Conservation (phyloP, 2,888 invertebrate genomes). For the Aleiodes alternator region DNA sequence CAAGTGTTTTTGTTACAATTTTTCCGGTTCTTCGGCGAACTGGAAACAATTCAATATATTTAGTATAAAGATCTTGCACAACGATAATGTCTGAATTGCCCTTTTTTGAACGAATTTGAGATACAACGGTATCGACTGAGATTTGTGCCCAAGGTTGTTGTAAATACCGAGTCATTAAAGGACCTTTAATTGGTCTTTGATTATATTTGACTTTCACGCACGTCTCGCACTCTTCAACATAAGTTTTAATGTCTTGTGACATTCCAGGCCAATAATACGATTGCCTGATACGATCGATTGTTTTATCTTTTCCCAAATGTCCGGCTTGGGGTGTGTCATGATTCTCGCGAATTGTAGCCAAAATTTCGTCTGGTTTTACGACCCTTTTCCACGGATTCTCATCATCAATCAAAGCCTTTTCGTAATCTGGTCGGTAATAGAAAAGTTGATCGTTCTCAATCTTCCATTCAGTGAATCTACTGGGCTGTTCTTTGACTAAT, state of each 20-base stretch:
- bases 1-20: no score
- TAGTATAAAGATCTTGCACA: no score
- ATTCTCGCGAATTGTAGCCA: slow-evolving; percentile 42
- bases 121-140: slow-evolving; percentile 39
- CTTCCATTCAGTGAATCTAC: slow-evolving; percentile 34
- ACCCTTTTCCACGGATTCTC: slow-evolving; percentile 10
- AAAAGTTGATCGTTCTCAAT: background rate
- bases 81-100: background rate
- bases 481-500: slow-evolving; percentile 32
- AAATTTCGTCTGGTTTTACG: slow-evolving; percentile 36
- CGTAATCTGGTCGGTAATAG: slow-evolving; percentile 37
- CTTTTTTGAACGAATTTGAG: slow-evolving; percentile 18
- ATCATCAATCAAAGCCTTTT: slow-evolving; percentile 34
- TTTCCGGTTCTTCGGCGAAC: no score
- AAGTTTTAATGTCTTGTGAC: no score
- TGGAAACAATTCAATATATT: no score
- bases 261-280: slow-evolving; percentile 44
- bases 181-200: slow-evolving; percentile 36
- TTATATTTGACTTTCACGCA: no score
- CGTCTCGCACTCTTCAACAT: no score
- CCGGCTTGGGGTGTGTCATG: slow-evolving; percentile 36
- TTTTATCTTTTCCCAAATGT: slow-evolving; percentile 37
- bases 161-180: slow-evolving; percentile 28
- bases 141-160: slow-evolving; percentile 42
- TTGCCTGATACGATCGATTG: slow-evolving; percentile 44